phyloP scores from a whole-genome alignment of 2,797 vertebrate genomes.

The Euthynnus affinis region DNA sequence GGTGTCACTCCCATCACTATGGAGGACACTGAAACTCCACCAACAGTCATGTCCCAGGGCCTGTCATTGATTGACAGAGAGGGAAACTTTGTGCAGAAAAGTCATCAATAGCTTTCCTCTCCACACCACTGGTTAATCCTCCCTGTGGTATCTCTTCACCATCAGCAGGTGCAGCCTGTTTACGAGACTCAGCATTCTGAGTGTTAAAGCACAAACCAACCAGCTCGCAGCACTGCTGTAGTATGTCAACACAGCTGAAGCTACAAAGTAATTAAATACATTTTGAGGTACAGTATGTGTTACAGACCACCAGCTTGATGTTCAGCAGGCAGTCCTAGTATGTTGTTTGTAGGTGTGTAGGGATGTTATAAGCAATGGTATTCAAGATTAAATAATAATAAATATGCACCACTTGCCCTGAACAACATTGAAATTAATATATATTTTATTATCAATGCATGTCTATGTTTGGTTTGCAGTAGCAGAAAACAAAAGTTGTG shows the following conservation, averaged over 20 bases:
- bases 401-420: no score
- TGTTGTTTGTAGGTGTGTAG: neutral
- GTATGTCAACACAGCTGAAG: conserved; percentile 15
- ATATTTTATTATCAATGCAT: no score
- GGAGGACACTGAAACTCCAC: conserved; percentile 21
- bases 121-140: conserved; percentile 52
- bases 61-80: conserved; percentile 58
- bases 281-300: conserved; percentile 17
- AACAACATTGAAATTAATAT: no score
- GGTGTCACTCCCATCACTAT: conserved; percentile 48
- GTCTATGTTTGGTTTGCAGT: no score
- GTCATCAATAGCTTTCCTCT: conserved; percentile 53
- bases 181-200: conserved; percentile 17
- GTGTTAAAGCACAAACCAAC: conserved; percentile 15
- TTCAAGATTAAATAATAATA: no score
- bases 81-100: conserved; percentile 56
- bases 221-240: conserved; percentile 5
- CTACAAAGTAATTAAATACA: conserved; percentile 19
- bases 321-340: conserved; percentile 11
- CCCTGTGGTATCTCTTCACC: conserved; percentile 29
- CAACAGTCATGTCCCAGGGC: conserved; percentile 26
- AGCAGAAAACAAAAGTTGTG: no score
- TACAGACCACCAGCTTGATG: conserved; percentile 5
- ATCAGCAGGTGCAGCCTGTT: conserved; percentile 11
- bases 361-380: no score